A percentile compares a stretch with the other conserved stretches of the same genome.
Evolutionary conservation across 2,113 vertebrate genomes (phyloP).

Genomic region (Carollia perspicillata): DNA sequence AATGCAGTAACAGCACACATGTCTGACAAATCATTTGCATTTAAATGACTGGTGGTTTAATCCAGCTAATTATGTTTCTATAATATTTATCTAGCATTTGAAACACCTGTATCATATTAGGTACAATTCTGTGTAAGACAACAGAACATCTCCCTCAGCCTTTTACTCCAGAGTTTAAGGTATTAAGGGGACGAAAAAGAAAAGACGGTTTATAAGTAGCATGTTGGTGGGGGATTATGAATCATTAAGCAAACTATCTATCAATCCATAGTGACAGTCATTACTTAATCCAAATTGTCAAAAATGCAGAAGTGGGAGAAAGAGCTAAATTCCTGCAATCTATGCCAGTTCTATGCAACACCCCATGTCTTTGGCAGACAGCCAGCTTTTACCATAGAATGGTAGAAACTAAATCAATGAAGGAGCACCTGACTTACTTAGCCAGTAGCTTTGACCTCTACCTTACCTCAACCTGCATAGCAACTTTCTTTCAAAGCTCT

Average conservation of each 20-base stretch:
- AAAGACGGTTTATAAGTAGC: neutral
- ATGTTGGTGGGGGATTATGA: neutral
- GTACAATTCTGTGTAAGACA: neutral
- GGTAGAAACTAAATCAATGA: slow-evolving; percentile 13
- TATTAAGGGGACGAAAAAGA: neutral
- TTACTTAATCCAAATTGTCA: neutral
- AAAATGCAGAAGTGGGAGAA: neutral
- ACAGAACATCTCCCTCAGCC: neutral
- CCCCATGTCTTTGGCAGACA: neutral
- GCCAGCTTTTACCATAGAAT: neutral
- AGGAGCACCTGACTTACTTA: neutral
- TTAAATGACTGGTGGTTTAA: neutral
- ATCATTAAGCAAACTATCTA: neutral
- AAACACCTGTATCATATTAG: neutral
- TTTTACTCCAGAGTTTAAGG: neutral
- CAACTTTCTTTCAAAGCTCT: slow-evolving; percentile 18
- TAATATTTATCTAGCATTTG: neutral
- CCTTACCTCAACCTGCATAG: neutral
- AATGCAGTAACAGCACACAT: neutral
- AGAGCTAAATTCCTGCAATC: neutral
- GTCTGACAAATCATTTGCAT: neutral
- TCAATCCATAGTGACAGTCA: neutral
- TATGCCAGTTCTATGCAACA: neutral
- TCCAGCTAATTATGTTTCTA: neutral
- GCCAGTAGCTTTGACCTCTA: neutral